Conservation (phyloP, 1,140 invertebrate species). For the Panulirus ornatus region DNA sequence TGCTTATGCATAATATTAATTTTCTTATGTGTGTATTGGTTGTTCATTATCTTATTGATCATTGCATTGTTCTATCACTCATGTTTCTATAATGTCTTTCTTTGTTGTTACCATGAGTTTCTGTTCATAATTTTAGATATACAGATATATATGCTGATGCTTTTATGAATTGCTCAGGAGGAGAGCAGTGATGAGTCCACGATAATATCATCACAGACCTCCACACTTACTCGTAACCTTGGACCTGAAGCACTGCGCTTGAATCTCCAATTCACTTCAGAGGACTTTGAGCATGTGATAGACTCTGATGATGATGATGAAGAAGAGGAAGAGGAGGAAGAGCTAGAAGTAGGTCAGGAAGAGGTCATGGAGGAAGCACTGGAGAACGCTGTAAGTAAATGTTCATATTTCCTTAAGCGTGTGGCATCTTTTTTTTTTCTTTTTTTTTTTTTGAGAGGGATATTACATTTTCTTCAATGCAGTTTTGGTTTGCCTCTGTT, state of each 20-base stretch:
- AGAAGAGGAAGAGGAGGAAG: constrained; percentile 78
- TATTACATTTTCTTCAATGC: neutral
- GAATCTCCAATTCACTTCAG: constrained; percentile 70
- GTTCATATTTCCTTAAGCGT: neutral
- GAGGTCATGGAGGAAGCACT: constrained; percentile 72
- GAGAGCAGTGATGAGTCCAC: constrained; percentile 98
- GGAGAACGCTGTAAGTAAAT: constrained; percentile 71
- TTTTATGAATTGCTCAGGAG: constrained; percentile 81
- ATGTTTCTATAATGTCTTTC: no score
- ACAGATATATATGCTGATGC: neutral
- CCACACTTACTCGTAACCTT: constrained; percentile 95
- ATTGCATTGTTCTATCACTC: no score
- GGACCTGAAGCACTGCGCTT: constrained; percentile 79
- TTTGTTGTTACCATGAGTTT: no score
- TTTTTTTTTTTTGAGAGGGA: constrained; percentile 25
- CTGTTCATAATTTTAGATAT: neutral
- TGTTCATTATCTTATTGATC: no score
- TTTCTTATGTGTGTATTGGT: no score
- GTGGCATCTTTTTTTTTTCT: neutral
- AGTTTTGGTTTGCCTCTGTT: constrained; percentile 8
- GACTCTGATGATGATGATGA: constrained; percentile 79
- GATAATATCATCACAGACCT: constrained; percentile 96
- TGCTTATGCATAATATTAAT: no score
- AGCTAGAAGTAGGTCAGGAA: constrained; percentile 73
- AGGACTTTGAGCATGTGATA: constrained; percentile 72